Evolutionary conservation across 1,140 invertebrate species (phyloP).

Genomic region (Phortica variegata): DNA sequence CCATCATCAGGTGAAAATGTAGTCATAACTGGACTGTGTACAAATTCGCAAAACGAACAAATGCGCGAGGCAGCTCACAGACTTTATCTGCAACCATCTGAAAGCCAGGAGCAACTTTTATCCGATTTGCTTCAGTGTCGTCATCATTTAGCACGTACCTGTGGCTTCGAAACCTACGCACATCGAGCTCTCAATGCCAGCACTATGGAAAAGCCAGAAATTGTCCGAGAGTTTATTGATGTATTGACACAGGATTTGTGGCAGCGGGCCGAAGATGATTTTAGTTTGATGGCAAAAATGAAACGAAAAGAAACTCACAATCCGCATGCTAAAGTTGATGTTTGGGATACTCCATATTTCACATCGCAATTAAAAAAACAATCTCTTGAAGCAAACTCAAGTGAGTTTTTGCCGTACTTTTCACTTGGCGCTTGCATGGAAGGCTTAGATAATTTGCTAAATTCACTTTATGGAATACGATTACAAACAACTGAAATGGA

Average conservation of each 20-base stretch:
- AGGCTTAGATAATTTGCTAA: slow-evolving; percentile 83
- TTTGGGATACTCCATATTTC: slow-evolving; percentile 87
- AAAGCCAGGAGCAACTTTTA: slow-evolving; percentile 75
- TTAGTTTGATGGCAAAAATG: slow-evolving; percentile 72
- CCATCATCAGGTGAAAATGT: slow-evolving; percentile 70
- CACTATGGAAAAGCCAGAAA: slow-evolving; percentile 76
- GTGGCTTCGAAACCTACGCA: slow-evolving; percentile 85
- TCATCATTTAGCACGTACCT: slow-evolving; percentile 76
- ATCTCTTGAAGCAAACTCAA: slow-evolving; percentile 66
- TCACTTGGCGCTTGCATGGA: slow-evolving; percentile 95
- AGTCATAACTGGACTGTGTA: slow-evolving; percentile 74
- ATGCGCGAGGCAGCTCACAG: slow-evolving; percentile 88
- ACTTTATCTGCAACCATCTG: slow-evolving; percentile 79
- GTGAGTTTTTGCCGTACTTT: slow-evolving; percentile 85
- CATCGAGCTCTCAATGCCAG: slow-evolving; percentile 87
- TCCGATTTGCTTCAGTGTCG: slow-evolving; percentile 71
- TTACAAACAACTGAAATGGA: slow-evolving; percentile 71
- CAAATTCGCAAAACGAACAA: slow-evolving; percentile 75
- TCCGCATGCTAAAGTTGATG: slow-evolving; percentile 60
- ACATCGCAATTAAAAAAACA: slow-evolving; percentile 70
- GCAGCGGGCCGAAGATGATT: slow-evolving; percentile 68
- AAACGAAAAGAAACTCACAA: slow-evolving; percentile 59
- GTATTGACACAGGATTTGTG: slow-evolving; percentile 71
- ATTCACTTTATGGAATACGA: slow-evolving; percentile 77
- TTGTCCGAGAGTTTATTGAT: slow-evolving; percentile 79